Evolutionary conservation across 2,797 vertebrate genomes (phyloP), one percentile per base, ranked within the genome.

Genomic region (Diceros bicornis): DNA sequence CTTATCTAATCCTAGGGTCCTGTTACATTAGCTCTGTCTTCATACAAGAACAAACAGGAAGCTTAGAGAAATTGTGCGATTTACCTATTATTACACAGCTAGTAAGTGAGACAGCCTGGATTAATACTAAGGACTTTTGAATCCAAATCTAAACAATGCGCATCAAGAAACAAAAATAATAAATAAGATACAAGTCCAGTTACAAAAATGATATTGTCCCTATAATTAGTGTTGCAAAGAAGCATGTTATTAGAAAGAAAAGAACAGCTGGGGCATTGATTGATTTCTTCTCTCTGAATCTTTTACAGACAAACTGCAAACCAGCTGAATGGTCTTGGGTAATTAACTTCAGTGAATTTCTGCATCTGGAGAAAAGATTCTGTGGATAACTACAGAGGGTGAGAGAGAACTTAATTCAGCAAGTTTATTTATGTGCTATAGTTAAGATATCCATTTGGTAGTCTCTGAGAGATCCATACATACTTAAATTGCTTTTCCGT

Each of bases 291-390:
- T 57, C 21, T 66, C 27, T 61, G 9, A 34, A 27, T 32, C 14
- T 52, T 61, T 88, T 18, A n/a, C 47, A 57, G 50, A 68, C 4
- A 20, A 6, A 3, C 71, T 62, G 14, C 41, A 88, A 78, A 66
- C 11, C 32, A 87, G 55, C 34, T 90, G 79, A 93, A 90, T 44
- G 21, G 16, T 64, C 9, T 69, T 75, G 29, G 52, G 37, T 37
- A 92, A 82, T 86, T 86, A 82, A 61, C 25, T 29, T 91, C 20
- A 66, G 27, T 59, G 21, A 32, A 71, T 95, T n/a, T 89, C 13
- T 93, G 29, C 8, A 21, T 21, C 17, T 25, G 27, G 61, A 47
- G 61, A 27, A 77, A 59, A 18, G 12, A 62, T 72, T 91, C 47
- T 79, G 59, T 41, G 69, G 12, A 72, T 17, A 74, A 7, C 71